A percentile compares a stretch with the other conserved stretches of the same genome.
Evolutionary conservation across 2,113 vertebrate species (phyloP).

Genomic region (Mus musculus): GRCm39 chr17:39719001-39719500

Average conservation of each 20-base stretch:
- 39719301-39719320: too few species aligned
- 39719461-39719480: not conserved
- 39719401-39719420: not conserved
- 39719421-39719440: not conserved
- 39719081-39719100: not conserved
- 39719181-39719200: not conserved
- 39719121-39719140: not conserved
- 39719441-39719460: not conserved
- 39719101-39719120: too few species aligned
- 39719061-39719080: not conserved
- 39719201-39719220: not conserved
- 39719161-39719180: too few species aligned
- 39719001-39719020: not conserved
- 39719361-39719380: too few species aligned
- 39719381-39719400: too few species aligned
- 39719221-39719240: not conserved
- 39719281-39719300: too few species aligned
- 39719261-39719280: not conserved
- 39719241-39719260: not conserved
- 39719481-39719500: not conserved
- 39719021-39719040: not conserved
- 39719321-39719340: too few species aligned
- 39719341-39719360: too few species aligned
- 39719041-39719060: not conserved
- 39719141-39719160: too few species aligned